Conservation (phyloP, 2,797 vertebrate genomes). For the Heteromormyrus szaboi region DNA sequence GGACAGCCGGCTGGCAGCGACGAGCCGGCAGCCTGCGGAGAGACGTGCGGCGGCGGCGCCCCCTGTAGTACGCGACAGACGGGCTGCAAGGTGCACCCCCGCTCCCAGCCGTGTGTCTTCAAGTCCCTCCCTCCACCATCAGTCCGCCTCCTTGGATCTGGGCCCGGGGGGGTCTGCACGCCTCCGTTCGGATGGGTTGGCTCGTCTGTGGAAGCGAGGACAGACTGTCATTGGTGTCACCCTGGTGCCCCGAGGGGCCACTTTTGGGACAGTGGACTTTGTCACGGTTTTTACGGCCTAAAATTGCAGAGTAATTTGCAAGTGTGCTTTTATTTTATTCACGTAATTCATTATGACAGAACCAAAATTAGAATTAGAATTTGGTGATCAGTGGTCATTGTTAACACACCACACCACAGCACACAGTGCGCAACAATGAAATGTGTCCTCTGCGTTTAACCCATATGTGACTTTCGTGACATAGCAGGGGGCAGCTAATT, state of each 20-base stretch:
- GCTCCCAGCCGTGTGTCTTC: constrained; percentile 32
- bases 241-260: constrained; percentile 30
- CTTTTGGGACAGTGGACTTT: constrained; percentile 30
- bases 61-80: constrained; percentile 18
- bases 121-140: constrained; percentile 7
- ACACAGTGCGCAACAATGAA: no score
- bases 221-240: constrained; percentile 27
- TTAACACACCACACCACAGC: no score
- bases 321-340: neutral
- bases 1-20: constrained; percentile 62
- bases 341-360: neutral
- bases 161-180: constrained; percentile 33
- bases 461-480: no score
- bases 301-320: neutral
- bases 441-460: no score
- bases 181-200: constrained; percentile 24
- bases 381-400: no score
- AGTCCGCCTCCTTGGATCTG: constrained; percentile 24
- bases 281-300: neutral
- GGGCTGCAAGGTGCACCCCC: constrained; percentile 24
- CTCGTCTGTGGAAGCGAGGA: constrained; percentile 28
- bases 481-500: no score
- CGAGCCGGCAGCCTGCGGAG: constrained; percentile 41
- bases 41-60: constrained; percentile 1
- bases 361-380: neutral